Conservation (phyloP, 2,797 vertebrate species). For the Pitangus sulphuratus region DNA sequence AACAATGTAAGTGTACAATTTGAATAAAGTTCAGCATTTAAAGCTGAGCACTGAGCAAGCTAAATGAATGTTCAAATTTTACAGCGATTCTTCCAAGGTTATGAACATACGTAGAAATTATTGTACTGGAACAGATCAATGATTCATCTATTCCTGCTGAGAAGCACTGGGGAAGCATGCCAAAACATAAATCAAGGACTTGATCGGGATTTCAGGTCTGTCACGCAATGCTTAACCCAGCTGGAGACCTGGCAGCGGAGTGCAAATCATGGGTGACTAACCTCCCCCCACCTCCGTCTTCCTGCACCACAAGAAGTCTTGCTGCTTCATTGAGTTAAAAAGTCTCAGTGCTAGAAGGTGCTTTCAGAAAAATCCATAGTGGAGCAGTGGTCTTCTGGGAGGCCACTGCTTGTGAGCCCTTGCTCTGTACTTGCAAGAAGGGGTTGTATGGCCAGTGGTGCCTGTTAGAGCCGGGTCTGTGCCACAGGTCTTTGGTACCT, state of each 20-base stretch:
- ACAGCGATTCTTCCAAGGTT: slow-evolving; percentile 19
- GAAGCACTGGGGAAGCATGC: slow-evolving; percentile 3
- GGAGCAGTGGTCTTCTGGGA: neutral
- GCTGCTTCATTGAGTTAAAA: neutral
- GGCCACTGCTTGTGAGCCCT: neutral
- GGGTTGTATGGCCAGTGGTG: neutral
- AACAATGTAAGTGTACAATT: neutral
- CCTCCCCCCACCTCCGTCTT: neutral
- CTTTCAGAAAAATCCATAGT: neutral
- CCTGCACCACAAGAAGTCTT: neutral
- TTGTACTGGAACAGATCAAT: slow-evolving; percentile 59
- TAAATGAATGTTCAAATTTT: neutral
- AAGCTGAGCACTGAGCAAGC: neutral
- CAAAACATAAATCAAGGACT: slow-evolving; percentile 43
- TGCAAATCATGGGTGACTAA: slow-evolving; percentile 1
- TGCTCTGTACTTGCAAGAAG: neutral
- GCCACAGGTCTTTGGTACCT: no score
- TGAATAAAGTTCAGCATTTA: neutral
- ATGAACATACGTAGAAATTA: slow-evolving; percentile 22
- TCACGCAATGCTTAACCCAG: slow-evolving; percentile 31
- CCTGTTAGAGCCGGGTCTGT: neutral
- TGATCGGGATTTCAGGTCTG: slow-evolving; percentile 28
- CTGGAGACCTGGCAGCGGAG: slow-evolving; percentile 12
- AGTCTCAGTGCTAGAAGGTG: neutral
- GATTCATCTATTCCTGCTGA: slow-evolving; percentile 56